These are phyloP conservation scores for Copidosoma aretas DNA, from an alignment of 2,888 invertebrate genomes.

Conservation along the genomic window DNA sequence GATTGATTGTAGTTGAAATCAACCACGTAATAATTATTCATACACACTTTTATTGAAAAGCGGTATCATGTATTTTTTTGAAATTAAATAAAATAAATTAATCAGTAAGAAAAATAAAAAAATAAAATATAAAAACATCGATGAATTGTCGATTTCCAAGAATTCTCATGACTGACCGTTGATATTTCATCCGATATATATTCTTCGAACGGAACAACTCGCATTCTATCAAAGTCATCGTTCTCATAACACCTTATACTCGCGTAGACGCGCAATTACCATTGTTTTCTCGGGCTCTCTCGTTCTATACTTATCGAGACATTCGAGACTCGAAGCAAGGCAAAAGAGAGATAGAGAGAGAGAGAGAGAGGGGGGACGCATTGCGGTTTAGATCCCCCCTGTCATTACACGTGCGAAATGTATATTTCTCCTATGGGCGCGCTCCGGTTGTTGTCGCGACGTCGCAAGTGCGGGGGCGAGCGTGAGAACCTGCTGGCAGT, in stretches of 20 bases:
- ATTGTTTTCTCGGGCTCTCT: slow-evolving; percentile 25
- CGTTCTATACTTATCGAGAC: slow-evolving; percentile 43
- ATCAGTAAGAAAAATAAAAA: too few species aligned
- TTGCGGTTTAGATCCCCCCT: slow-evolving; percentile 55
- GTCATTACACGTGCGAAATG: slow-evolving; percentile 51
- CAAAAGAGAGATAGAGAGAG: slow-evolving; percentile 6
- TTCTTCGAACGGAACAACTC: too few species aligned
- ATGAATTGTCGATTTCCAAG: too few species aligned
- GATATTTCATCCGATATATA: too few species aligned
- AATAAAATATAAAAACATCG: too few species aligned
- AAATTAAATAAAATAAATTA: too few species aligned
- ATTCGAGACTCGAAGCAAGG: not conserved
- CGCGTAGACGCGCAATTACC: slow-evolving; percentile 1
- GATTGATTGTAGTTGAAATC: too few species aligned
- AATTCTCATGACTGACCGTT: too few species aligned
- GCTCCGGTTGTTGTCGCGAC: not conserved
- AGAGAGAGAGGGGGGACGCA: slow-evolving; percentile 1
- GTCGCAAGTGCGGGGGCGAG: slow-evolving; percentile 11
- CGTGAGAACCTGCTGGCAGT: slow-evolving; percentile 36
- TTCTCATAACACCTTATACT: not conserved
- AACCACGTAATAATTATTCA: too few species aligned
- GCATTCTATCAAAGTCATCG: too few species aligned
- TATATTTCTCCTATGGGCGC: slow-evolving; percentile 30
- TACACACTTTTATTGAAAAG: too few species aligned
- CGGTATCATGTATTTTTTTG: too few species aligned